Percentiles rank a stretch among this genome's conserved stretches.
These are phyloP conservation scores for Oscheius sp. DNA, from an alignment of 1,140 invertebrate species.

Conservation along the genomic window DNA sequence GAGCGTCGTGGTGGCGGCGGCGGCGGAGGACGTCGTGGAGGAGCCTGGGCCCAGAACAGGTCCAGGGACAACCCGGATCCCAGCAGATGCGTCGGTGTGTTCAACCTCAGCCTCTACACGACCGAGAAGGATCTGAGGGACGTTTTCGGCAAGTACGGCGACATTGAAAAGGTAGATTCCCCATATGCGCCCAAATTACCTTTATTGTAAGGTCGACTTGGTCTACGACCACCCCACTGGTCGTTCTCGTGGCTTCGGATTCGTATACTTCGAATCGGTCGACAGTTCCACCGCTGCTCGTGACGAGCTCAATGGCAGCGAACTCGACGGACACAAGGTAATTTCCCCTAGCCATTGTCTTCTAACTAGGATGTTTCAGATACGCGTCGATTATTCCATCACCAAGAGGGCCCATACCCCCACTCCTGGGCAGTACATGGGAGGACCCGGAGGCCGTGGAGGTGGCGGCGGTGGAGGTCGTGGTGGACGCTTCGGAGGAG, in stretches of 20 bases:
- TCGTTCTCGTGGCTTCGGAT: slow-evolving; percentile 89
- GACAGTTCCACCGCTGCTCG: slow-evolving; percentile 90
- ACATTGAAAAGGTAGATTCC: slow-evolving; percentile 37
- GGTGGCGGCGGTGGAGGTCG: slow-evolving; percentile 19
- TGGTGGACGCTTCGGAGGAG: slow-evolving; percentile 43
- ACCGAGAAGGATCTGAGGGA: slow-evolving; percentile 42
- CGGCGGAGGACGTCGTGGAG: slow-evolving; percentile 10
- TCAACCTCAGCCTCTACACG: slow-evolving; percentile 44
- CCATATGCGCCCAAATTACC: neutral
- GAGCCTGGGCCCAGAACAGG: neutral
- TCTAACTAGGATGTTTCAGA: slow-evolving; percentile 64
- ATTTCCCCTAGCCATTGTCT: no score
- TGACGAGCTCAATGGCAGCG: slow-evolving; percentile 85
- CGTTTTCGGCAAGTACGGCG: slow-evolving; percentile 41
- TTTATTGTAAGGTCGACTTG: slow-evolving; percentile 33
- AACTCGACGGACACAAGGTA: slow-evolving; percentile 71
- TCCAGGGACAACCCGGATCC: slow-evolving; percentile 35
- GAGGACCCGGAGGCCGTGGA: slow-evolving; percentile 70
- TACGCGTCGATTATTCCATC: slow-evolving; percentile 92
- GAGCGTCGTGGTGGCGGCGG: neutral
- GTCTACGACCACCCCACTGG: slow-evolving; percentile 67
- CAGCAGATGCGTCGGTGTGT: slow-evolving; percentile 39
- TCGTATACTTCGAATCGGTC: slow-evolving; percentile 85
- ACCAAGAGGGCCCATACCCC: slow-evolving; percentile 95
- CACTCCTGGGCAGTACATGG: slow-evolving; percentile 96